Evolutionary conservation across 2,113 vertebrate species (phyloP), one percentile per base, ranked within the genome.

Genomic region (Bufo bufo): DNA sequence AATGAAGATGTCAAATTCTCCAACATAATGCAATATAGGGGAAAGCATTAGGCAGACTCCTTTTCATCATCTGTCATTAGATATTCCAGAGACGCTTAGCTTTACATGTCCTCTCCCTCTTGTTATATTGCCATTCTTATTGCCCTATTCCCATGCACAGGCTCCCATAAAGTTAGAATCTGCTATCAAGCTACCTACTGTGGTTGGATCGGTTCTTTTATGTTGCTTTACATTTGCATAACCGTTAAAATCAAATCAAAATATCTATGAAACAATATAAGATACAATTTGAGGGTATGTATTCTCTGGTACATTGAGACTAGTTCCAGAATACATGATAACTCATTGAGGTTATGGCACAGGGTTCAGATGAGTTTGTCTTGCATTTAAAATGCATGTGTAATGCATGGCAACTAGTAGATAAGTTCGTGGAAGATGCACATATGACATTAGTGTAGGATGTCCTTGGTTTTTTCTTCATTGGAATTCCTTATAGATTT

Each of bases 1-100:
- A 54, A 71, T 84, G 63, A 65, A 83, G 81, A 69, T 83, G 61
- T 83, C 81, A 83, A 61, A 61, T 11, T 61, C 6, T 81, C 33
- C 58, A 47, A 61, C 56, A 43, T 81, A 61, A 81, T 12, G 33
- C 58, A 81, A 81, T 49, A 52, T 83, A 20, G 81, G 52, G 63
- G 81, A 83, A 23, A 19, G 47, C 63, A 71, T 84, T 84, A 69
- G 82, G 65, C 50, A 20, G 82, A 50, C 80, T 65, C 43, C 59
- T 13, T 54, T 83, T 50, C 33, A 83, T 69, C 61, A 50, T 45
- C n/a, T 84, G 82, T 50, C 17, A 82, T 47, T 82, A 82, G 17
- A 43, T 63, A 65, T 71, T 59, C 58, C 61, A 45, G n/a, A 58
- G 77, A 59, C 54, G 61, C 54, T 54, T 79, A 58, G 20, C 50